phyloP scores from a whole-genome alignment of 2,888 invertebrate genomes.

The Leucoma salicis region DNA sequence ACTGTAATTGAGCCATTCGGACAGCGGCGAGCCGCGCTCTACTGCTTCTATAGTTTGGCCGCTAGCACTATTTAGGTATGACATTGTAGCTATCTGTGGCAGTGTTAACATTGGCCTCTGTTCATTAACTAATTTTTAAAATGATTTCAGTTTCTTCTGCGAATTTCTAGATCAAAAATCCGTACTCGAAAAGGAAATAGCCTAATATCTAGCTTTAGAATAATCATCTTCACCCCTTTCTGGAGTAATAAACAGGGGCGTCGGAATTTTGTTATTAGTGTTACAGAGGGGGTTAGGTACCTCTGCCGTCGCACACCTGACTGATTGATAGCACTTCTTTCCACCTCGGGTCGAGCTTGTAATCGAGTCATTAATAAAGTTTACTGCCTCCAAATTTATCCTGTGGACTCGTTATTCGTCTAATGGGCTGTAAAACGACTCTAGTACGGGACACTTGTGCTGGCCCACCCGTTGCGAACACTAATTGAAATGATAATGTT shows the following conservation, averaged over 20 bases:
- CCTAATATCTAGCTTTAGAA: constrained; percentile 56
- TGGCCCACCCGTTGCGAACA: constrained; percentile 55
- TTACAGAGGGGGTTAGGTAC: constrained; percentile 72
- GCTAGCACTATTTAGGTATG: constrained; percentile 40
- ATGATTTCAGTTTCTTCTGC: constrained; percentile 2
- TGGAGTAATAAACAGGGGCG: constrained; percentile 75
- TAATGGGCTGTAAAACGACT: constrained; percentile 78
- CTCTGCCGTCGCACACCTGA: constrained; percentile 77
- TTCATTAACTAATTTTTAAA: background rate
- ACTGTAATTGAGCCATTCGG: constrained; percentile 82
- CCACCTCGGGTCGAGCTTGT: constrained; percentile 81
- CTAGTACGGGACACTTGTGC: constrained; percentile 65
- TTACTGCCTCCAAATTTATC: constrained; percentile 80
- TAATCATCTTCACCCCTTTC: constrained; percentile 80
- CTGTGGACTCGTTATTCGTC: constrained; percentile 78
- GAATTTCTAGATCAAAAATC: constrained; percentile 32
- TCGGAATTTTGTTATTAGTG: constrained; percentile 81
- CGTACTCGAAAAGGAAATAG: constrained; percentile 33
- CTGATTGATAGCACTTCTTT: constrained; percentile 83
- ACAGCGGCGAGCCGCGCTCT: constrained; percentile 65
- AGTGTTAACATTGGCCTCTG: constrained; percentile 31
- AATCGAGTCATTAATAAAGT: constrained; percentile 83
- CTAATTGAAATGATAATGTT: constrained; percentile 67
- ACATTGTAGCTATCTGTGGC: constrained; percentile 29
- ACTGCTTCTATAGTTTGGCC: constrained; percentile 59